Conservation (phyloP, 1,140 invertebrate species). For the Brachionus angularis region DNA sequence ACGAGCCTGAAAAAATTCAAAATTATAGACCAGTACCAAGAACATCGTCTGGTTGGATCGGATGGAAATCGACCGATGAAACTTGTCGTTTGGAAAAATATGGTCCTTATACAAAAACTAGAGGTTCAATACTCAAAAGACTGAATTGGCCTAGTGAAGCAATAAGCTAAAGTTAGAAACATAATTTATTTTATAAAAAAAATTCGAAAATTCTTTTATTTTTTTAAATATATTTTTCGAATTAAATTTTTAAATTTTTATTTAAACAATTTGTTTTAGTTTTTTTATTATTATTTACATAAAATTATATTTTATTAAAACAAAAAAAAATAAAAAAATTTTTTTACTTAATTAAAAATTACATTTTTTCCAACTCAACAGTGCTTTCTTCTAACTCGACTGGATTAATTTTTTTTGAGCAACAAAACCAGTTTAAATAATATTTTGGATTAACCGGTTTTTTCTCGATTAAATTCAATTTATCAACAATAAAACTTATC, state of each 20-base stretch:
- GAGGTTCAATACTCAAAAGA: neutral
- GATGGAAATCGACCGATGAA: conserved; percentile 23
- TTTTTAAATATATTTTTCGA: neutral
- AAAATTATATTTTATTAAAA: no score
- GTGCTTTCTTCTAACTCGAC: neutral
- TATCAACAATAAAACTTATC: conserved; percentile 12
- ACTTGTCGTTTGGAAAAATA: conserved; percentile 11
- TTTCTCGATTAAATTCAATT: neutral
- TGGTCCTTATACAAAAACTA: conserved; percentile 1
- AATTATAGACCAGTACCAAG: conserved; percentile 6
- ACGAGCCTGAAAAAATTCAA: neutral
- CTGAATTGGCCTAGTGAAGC: conserved; percentile 37
- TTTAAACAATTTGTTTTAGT: neutral
- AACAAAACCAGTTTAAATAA: conserved; percentile 1
- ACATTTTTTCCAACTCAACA: neutral
- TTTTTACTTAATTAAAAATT: no score
- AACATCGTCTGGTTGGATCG: conserved; percentile 18
- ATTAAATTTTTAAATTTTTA: neutral
- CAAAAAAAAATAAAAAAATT: no score
- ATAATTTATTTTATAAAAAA: neutral
- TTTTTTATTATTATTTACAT: no score
- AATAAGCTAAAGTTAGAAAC: conserved; percentile 1
- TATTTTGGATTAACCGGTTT: neutral
- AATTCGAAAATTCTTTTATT: neutral
- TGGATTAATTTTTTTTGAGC: conserved; percentile 11